These are phyloP conservation scores for Argyresthia goedartella DNA, from an alignment of 2,888 invertebrate genomes.

Conservation along the genomic window DNA sequence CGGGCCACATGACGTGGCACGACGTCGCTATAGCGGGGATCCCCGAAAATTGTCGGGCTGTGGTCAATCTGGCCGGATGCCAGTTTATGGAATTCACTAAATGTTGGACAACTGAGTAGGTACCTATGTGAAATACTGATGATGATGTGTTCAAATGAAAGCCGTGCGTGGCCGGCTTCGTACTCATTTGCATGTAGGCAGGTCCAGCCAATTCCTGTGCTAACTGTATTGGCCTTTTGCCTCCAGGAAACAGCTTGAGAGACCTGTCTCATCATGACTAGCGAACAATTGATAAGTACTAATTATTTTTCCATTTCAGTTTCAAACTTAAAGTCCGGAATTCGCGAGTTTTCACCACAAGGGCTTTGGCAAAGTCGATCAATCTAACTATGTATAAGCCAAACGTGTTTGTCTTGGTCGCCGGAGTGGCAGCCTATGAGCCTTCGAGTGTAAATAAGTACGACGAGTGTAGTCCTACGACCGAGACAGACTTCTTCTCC, in stretches of 20 bases:
- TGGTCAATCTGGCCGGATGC: constrained; percentile 92
- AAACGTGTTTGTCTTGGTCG: constrained; percentile 83
- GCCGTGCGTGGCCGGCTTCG: too few relatives aligned
- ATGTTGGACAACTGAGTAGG: constrained; percentile 81
- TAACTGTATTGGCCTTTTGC: not conserved
- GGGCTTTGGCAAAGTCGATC: constrained; percentile 79
- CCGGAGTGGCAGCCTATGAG: constrained; percentile 92
- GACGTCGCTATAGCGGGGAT: constrained; percentile 79
- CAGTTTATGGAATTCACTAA: constrained; percentile 86
- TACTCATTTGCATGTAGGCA: not conserved
- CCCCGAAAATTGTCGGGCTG: constrained; percentile 79
- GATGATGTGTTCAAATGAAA: not conserved
- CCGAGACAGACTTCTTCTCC: constrained; percentile 81
- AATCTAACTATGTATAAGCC: constrained; percentile 71
- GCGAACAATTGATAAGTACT: constrained; percentile 21
- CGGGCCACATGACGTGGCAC: constrained; percentile 85
- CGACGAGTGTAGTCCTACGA: constrained; percentile 78
- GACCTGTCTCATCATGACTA: not conserved
- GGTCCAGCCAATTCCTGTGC: not conserved
- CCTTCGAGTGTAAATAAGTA: constrained; percentile 77
- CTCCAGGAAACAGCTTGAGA: not conserved
- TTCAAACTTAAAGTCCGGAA: constrained; percentile 90
- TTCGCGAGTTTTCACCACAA: constrained; percentile 87
- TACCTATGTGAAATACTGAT: not conserved
- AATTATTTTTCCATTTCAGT: too few relatives aligned